Percentiles rank a stretch among this genome's conserved stretches.
phyloP scores from a whole-genome alignment of 2,888 invertebrate genomes.

The Mylabris sibirica region DNA sequence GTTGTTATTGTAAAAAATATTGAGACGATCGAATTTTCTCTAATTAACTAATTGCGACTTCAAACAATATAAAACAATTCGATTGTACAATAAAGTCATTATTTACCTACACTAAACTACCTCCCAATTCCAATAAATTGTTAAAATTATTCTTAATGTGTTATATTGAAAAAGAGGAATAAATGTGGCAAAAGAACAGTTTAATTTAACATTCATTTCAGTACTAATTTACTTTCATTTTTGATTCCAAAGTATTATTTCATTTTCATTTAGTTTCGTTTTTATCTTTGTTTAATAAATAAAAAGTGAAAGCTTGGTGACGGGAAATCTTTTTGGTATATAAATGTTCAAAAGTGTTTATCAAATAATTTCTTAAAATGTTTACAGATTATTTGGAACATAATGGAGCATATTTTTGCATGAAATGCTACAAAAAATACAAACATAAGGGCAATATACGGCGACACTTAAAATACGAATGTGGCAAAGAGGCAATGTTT shows the following conservation, averaged over 20 bases:
- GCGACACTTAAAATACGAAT: constrained; percentile 76
- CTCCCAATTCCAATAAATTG: too few relatives aligned
- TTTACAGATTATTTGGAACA: constrained; percentile 13
- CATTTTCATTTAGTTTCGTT: too few relatives aligned
- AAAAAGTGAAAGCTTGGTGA: constrained; percentile 10
- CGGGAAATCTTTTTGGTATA: neutral
- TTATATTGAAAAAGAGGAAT: too few relatives aligned
- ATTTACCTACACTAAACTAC: too few relatives aligned
- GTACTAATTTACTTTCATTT: neutral
- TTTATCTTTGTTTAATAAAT: neutral
- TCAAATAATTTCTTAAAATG: constrained; percentile 1
- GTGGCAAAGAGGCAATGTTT: constrained; percentile 73
- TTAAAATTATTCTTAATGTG: too few relatives aligned
- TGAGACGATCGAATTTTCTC: too few relatives aligned
- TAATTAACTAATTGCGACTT: too few relatives aligned
- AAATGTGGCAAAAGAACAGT: too few relatives aligned
- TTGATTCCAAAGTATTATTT: neutral
- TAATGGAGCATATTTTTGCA: constrained; percentile 28
- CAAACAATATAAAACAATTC: too few relatives aligned
- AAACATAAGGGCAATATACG: constrained; percentile 58
- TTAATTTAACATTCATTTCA: neutral
- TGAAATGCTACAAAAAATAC: constrained; percentile 47
- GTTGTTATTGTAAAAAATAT: too few relatives aligned
- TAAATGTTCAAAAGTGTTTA: neutral
- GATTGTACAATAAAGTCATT: too few relatives aligned